A percentile compares a stretch with the other conserved stretches of the same genome.
Evolutionary conservation across 2,888 invertebrate species (phyloP).

Genomic region (Synergus gifuensis): DNA sequence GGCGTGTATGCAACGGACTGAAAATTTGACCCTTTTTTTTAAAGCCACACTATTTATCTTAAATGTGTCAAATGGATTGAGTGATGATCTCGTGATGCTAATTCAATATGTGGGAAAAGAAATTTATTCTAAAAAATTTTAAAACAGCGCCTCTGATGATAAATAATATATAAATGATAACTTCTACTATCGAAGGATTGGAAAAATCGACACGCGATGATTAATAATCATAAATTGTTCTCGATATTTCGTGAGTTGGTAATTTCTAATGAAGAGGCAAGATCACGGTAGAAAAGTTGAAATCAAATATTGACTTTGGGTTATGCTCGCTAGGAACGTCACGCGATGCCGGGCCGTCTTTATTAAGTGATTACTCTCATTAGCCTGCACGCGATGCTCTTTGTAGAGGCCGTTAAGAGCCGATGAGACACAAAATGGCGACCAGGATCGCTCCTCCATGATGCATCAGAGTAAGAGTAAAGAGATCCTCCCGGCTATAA

Average conservation of each 20-base stretch:
- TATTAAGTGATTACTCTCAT: constrained; percentile 78
- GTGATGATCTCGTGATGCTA: constrained; percentile 69
- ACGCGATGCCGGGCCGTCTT: constrained; percentile 71
- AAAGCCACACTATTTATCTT: constrained; percentile 65
- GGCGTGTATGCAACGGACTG: constrained; percentile 4
- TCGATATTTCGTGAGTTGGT: constrained; percentile 2
- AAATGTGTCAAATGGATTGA: constrained; percentile 69
- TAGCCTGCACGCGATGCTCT: constrained; percentile 76
- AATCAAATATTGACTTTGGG: constrained; percentile 75
- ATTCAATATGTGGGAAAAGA: constrained; percentile 68
- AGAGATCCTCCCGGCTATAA: constrained; percentile 37
- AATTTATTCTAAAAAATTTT: constrained; percentile 52
- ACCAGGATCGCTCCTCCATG: constrained; percentile 30
- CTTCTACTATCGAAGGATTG: background rate
- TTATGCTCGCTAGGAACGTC: constrained; percentile 56
- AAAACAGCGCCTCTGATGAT: too few relatives aligned
- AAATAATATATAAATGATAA: background rate
- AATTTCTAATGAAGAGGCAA: constrained; percentile 17
- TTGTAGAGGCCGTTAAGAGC: constrained; percentile 61
- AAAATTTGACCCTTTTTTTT: constrained; percentile 60
- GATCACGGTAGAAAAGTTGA: constrained; percentile 61
- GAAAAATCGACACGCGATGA: constrained; percentile 43
- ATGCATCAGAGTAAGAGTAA: constrained; percentile 23
- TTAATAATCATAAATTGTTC: background rate
- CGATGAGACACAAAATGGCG: constrained; percentile 52